Percentiles rank a stretch among this genome's conserved stretches.
These are phyloP conservation scores for Canis aureus DNA, from an alignment of 2,113 vertebrate species.

Conservation along the genomic window DNA sequence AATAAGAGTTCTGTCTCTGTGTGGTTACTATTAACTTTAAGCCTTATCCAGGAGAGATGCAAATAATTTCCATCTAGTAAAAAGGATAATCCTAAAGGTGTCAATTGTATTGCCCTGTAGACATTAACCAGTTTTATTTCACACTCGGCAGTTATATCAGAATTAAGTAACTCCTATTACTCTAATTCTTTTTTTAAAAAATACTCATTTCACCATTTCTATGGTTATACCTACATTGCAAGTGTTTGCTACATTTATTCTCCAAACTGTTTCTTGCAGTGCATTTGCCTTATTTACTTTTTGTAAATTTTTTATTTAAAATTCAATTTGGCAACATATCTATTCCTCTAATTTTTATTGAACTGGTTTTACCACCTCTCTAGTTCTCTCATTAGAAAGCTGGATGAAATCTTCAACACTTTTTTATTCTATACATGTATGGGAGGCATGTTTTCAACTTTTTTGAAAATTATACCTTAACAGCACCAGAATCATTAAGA, in stretches of 20 bases:
- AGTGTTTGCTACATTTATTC: too few species aligned
- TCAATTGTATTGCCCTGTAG: background rate
- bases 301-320: too few species aligned
- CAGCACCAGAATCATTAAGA: background rate
- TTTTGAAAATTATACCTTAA: background rate
- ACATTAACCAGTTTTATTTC: slow-evolving; percentile 8
- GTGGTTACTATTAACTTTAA: background rate
- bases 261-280: too few species aligned
- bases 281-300: too few species aligned
- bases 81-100: background rate
- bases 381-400: background rate
- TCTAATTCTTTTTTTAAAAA: background rate
- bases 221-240: too few species aligned
- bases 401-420: background rate
- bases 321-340: too few species aligned
- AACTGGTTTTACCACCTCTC: background rate
- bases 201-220: too few species aligned
- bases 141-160: background rate
- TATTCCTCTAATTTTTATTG: background rate
- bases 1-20: background rate
- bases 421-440: background rate
- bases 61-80: background rate
- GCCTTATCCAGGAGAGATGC: background rate
- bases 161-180: background rate
- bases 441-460: background rate